These are phyloP conservation scores for Vidua macroura DNA, from an alignment of 2,113 vertebrate genomes.

Conservation along the genomic window DNA sequence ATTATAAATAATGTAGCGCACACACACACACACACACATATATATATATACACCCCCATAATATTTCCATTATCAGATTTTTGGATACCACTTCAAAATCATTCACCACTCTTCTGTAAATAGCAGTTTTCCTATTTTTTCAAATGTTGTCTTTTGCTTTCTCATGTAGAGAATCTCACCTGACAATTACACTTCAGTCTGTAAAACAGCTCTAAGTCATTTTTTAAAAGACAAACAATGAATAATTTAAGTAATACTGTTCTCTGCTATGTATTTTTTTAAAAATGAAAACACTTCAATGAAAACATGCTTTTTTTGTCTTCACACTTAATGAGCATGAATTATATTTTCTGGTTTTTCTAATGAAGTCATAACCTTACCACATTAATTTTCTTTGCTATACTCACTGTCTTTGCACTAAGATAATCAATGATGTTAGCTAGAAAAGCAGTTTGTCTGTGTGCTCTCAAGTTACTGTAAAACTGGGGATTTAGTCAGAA, in stretches of 20 bases:
- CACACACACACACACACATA: too few species aligned
- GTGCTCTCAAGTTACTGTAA: not conserved
- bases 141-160: not conserved
- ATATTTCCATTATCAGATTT: not conserved
- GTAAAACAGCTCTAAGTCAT: not conserved
- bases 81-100: not conserved
- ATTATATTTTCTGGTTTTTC: slow-evolving; percentile 7
- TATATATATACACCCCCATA: not conserved
- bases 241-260: not conserved
- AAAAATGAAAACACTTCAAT: not conserved
- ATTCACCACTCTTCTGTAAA: not conserved
- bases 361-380: slow-evolving; percentile 16
- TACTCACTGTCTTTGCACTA: not conserved
- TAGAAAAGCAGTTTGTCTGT: not conserved
- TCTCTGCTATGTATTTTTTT: not conserved
- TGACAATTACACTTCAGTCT: slow-evolving; percentile 19
- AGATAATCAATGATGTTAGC: not conserved
- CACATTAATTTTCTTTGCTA: slow-evolving; percentile 24
- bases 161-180: not conserved
- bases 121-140: not conserved
- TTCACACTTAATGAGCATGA: not conserved
- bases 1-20: not conserved
- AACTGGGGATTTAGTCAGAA: not conserved
- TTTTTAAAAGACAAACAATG: not conserved
- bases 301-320: not conserved